Base-by-base conservation (phyloP, 2,888 invertebrate species). In the Lasioglossum villosulum region DNA sequence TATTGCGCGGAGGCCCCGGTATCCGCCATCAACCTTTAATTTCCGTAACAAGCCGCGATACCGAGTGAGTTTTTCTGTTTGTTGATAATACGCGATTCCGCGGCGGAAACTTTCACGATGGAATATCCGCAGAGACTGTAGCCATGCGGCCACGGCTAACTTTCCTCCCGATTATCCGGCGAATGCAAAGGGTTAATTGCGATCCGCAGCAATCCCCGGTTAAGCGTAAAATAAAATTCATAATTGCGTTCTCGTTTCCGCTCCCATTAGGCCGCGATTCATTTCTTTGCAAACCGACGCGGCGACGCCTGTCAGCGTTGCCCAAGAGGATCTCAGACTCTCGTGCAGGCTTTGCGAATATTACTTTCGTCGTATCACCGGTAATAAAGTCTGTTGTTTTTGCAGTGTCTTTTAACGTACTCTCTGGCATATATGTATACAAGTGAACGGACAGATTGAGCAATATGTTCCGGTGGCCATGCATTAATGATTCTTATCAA, bases 151-250 rank as follows among this genome's bases (percentile, higher is more conserved):
- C 23, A 5, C 75, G 78, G 75, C 34, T 52, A 84, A 84, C 85
- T 85, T 84, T 78, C 56, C 68, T 45, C 48, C 85, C 56, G 52
- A 63, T 75, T 83, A 75, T 63, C 48, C 72, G 12, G 34, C 39
- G 83, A 77, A 37, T 45, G 83, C 72, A 75, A 82, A 82, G 86
- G 77, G 86, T 86, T 86, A 86, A 86, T 82, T 86, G 86, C 82
- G 74, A 75, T 66, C 76, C 77, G 23, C 56, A 27, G 63, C 52
- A 45, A 66, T 63, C n/a, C 75, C 74, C 34, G 34, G 76, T 77
- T 74, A 78, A 72, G 86, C 77, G 77, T 86, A 76, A 86, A 82
- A 82, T 75, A 86, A 86, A 82, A 79, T 86, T 86, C 79, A 86
- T 86, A 86, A 86, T 86, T 86, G 82, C 75, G 82, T 86, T 86